Evolutionary conservation across 2,113 vertebrate species (phyloP), one percentile per base, ranked within the genome.

Genomic region (Holacanthus passer): DNA sequence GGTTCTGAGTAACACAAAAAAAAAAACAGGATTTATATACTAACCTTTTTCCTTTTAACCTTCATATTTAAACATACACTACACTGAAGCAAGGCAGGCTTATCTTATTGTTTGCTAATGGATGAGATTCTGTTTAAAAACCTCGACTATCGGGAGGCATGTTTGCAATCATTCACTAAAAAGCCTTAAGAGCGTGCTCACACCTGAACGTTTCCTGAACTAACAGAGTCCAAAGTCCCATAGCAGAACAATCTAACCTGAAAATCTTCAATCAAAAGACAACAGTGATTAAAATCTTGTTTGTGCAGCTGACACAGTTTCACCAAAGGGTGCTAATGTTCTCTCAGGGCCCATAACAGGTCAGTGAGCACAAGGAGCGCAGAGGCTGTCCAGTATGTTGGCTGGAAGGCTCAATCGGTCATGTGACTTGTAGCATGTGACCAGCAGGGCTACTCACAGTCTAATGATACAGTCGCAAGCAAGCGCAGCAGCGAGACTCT

Each of bases 371-470:
- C 67, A 67, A 32, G 62, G 65, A 83, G 43, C 64, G 67, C n/a
- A 1, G 29, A 87, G 68, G 65, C 24, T 11, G 31, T 24, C 55
- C 72, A 29, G 0, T 50, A 32, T 19, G 64, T 78, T 65, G 77
- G 69, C 86, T 81, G 50, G 11, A 69, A 29, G 75, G 37, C 79
- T n/a, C 11, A 68, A 69, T 12, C 2, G 2, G 69, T 87, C 89
- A 90, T 82, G 85, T 91, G 90, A 87, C 60, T 12, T 17, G 47
- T 31, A 78, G 47, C 77, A 91, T 48, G 73, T 7, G 73, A 80
- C 82, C 9, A 19, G 79, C 43, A 50, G 77, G 22, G 22, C 56
- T 53, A 60, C 20, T 48, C 56, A 31, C 41, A 48, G 50, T 69
- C 76, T 37, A 63, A 58, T 17, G 50, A 62, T 13, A 64, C 32